A percentile compares a stretch with the other conserved stretches of the same genome.
Evolutionary conservation across 2,113 vertebrate species (phyloP).

Genomic region (Corythaixoides concolor): DNA sequence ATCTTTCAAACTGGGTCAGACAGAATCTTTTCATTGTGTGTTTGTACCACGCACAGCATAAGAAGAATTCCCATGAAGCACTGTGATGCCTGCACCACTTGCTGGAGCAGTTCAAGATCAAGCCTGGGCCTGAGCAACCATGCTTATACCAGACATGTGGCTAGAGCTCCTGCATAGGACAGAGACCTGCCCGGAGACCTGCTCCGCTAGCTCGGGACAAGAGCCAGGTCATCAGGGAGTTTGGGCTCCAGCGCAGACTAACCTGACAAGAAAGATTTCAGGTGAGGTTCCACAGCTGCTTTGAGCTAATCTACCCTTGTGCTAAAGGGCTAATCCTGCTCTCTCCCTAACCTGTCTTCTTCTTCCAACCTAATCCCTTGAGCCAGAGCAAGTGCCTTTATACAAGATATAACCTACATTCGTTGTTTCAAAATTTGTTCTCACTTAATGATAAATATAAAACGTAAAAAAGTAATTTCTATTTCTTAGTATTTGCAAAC

Average conservation of each 20-base stretch:
- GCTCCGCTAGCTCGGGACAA: neutral
- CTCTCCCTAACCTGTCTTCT: neutral
- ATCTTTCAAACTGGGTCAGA: neutral
- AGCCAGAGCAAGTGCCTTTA: neutral
- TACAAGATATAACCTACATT: neutral
- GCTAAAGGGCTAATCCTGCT: neutral
- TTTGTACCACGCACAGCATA: neutral
- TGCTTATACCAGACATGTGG: neutral
- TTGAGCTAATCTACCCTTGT: neutral
- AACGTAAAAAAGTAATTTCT: neutral
- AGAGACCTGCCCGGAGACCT: neutral
- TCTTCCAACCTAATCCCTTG: neutral
- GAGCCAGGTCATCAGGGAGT: neutral
- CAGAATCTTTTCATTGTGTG: neutral
- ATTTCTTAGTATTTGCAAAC: neutral
- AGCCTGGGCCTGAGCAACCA: neutral
- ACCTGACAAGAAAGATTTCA: neutral
- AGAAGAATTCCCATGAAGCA: neutral
- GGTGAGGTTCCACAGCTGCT: neutral
- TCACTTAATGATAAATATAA: neutral
- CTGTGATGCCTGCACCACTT: neutral
- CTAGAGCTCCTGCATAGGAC: fast-evolving
- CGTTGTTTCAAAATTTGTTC: neutral
- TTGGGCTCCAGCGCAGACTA: neutral
- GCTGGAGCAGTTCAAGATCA: neutral